Evolutionary conservation across 2,888 invertebrate species (phyloP), one percentile per base, ranked within the genome.

Genomic region (Cordilura impudica): DNA sequence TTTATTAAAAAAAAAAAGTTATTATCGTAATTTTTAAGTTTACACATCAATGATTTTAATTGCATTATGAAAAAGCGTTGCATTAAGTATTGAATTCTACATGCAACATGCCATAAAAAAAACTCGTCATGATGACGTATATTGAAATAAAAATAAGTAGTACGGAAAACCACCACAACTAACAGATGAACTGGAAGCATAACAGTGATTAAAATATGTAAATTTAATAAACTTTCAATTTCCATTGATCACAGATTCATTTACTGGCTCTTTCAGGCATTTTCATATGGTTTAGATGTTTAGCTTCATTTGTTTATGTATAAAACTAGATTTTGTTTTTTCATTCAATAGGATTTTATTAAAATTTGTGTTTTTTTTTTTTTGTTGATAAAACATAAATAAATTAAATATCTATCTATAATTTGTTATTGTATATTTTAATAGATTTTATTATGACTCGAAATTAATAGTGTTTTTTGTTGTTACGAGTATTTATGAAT

Each of bases 41-140:
- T 85, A 88, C 89, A 88, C 88, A 89, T 89, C 88, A 86, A 82
- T 88, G 88, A 84, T 82, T 85, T 87, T 85, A 85, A 89, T 87
- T 85, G 86, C 70, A 75, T 21, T 12, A 31, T 31, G 4, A 43
- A 35, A 19, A 21, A 29, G 14, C 12, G 26, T 65, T 23, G 12
- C 26, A 3, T 3, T 1, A 65, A 21, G 49, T 65, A 35, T 12
- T 18, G 14, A 39, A 39, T 12, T 39, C n/a, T 39, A n/a, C n/a
- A n/a, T 4, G 43, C 31, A 71, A 53, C 43, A 49, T 53, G 53
- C 10, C 14, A 14, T 23, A 39, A 18, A 29, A 47, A 5, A 31
- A 4, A 1, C 31, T 49, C 19, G 21, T 54, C 54, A 21, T 39
- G 21, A 35, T 29, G 21, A 19, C 10, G 18, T 23, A 8, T 16